Evolutionary conservation across 2,888 invertebrate genomes (phyloP), one percentile per base, ranked within the genome.

Genomic region (Schizotus pectinicornis): DNA sequence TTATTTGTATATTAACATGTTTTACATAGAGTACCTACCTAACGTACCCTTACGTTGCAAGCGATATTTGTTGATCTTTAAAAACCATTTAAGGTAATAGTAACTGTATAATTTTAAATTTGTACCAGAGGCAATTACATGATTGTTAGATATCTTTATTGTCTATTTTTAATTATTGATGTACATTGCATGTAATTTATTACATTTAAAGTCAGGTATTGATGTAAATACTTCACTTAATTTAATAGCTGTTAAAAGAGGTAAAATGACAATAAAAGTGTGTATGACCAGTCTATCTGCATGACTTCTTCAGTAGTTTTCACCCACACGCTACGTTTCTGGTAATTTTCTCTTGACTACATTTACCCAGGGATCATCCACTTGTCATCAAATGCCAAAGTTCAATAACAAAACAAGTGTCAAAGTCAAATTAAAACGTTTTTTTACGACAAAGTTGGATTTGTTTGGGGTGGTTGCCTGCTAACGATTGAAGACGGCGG

Each of bases 261-360:
- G 62, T 67, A 64, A 62, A 65, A 59, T 66, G 67, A 68, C 68
- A 68, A 69, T 68, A 68, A 69, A 69, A 68, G 59, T 63, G 43
- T 62, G 52, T 47, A 52, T 31, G 45, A 56, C 43, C 50, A 38
- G 47, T 52, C 36, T 5, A 22, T 5, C 22, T 22, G 5, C 22
- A 3, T 22, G 22, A 5, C 5, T 22, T 22, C 22, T 22, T 22
- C 22, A 22, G 22, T 22, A 22, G 5, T 22, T 5, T 22, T 22
- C 5, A 22, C 5, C 22, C 22, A 22, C 2, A 22, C 22, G 22
- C 5, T 22, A 22, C 22, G 5, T 3, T n/a, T n/a, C n/a, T 22
- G 22, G 22, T 22, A 22, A 22, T 22, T 3, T 2, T 22, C 22
- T 22, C 3, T 22, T n/a, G n/a, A n/a, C n/a, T n/a, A n/a, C n/a